A percentile compares a stretch with the other conserved stretches of the same genome.
Evolutionary conservation across 1,140 invertebrate species (phyloP).

Genomic region (Drosophila parabipectinata): DNA sequence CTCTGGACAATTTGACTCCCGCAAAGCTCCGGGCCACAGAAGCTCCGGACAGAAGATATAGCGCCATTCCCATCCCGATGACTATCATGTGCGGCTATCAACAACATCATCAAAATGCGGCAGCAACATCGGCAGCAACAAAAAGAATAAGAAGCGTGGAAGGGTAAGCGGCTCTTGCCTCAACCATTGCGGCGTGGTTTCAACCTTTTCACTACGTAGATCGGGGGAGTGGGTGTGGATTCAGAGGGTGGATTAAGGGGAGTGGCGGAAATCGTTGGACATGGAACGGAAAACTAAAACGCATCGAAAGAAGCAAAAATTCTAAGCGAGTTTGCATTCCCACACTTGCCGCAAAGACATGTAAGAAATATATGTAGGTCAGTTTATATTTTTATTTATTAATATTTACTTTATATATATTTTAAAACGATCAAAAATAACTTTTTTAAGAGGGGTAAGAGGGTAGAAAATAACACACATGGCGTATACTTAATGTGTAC

Average conservation of each 20-base stretch:
- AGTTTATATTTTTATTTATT: not conserved
- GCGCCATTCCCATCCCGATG: conserved; percentile 47
- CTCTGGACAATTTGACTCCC: conserved; percentile 57
- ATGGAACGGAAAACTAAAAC: conserved; percentile 65
- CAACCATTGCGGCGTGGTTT: conserved; percentile 74
- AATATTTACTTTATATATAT: not conserved
- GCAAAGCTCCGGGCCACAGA: conserved; percentile 34
- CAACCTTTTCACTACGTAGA: conserved; percentile 56
- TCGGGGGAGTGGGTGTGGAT: conserved; percentile 1
- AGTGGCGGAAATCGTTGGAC: conserved; percentile 43
- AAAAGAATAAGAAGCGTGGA: conserved; percentile 20
- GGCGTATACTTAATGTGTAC: conserved; percentile 15
- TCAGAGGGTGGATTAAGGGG: not conserved
- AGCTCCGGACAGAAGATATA: conserved; percentile 20
- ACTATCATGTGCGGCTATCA: conserved; percentile 77
- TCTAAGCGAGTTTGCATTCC: not conserved
- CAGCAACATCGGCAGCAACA: conserved; percentile 25
- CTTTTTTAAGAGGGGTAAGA: no score
- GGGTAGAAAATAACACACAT: not conserved
- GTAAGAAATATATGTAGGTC: not conserved
- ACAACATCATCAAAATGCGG: conserved; percentile 79
- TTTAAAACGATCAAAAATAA: no score
- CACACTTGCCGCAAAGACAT: conserved; percentile 19
- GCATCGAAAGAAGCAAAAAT: conserved; percentile 28
- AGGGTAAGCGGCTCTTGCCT: conserved; percentile 41